These are phyloP conservation scores for Sycophaga agraensis DNA, from an alignment of 1,140 invertebrate species.

Conservation along the genomic window DNA sequence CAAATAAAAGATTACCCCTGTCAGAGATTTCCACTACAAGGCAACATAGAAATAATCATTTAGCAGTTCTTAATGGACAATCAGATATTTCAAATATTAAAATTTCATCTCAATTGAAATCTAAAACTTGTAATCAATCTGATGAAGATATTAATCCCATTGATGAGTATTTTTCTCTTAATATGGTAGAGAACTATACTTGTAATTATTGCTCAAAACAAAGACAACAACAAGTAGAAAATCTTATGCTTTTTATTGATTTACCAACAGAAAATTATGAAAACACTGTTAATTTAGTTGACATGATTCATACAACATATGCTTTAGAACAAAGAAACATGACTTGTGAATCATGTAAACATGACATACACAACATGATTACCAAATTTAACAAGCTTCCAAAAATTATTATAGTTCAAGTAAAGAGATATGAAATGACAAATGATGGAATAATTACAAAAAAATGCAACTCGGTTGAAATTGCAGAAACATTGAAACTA, in stretches of 20 bases:
- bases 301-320: constrained; percentile 40
- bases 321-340: constrained; percentile 41
- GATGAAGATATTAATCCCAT: constrained; percentile 37
- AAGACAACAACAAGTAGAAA: constrained; percentile 43
- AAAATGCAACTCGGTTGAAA: constrained; percentile 42
- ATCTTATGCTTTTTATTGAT: constrained; percentile 46
- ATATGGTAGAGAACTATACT: constrained; percentile 46
- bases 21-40: constrained; percentile 33
- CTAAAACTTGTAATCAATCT: constrained; percentile 1
- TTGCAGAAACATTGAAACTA: constrained; percentile 39
- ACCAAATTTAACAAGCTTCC: constrained; percentile 43
- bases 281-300: constrained; percentile 33
- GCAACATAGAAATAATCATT: constrained; percentile 22
- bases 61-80: background rate
- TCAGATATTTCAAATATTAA: constrained; percentile 9
- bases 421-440: constrained; percentile 45
- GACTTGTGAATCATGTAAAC: constrained; percentile 42
- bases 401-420: constrained; percentile 45
- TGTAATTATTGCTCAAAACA: constrained; percentile 41
- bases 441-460: constrained; percentile 42
- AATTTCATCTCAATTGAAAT: constrained; percentile 1
- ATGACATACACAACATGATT: constrained; percentile 38
- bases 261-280: constrained; percentile 36
- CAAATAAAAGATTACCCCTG: constrained; percentile 34
- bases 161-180: constrained; percentile 44